Conservation (phyloP, 2,113 vertebrate species). For the Sinocyclocheilus grahami region DNA sequence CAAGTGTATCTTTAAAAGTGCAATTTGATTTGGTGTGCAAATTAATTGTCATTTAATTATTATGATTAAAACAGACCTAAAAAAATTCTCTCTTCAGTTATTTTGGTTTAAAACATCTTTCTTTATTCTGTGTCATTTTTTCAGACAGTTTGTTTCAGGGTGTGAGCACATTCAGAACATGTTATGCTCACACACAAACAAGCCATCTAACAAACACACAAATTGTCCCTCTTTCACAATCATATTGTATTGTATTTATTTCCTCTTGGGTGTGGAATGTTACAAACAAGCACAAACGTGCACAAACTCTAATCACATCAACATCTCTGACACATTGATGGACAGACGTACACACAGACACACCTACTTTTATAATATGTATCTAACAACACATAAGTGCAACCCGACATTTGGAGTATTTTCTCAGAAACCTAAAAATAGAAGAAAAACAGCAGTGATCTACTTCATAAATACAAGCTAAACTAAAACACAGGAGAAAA, state of each 20-base stretch:
- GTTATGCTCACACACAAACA: not conserved
- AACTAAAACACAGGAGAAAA: not conserved
- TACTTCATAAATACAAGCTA: not conserved
- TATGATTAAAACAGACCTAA: not conserved
- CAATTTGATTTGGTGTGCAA: not conserved
- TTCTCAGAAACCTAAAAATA: not conserved
- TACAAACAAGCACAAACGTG: not conserved
- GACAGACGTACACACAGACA: not conserved
- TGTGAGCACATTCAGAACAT: slow-evolving; percentile 12
- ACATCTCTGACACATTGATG: not conserved
- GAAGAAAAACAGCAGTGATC: not conserved
- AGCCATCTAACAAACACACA: not conserved
- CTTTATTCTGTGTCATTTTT: not conserved
- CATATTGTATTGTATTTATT: not conserved
- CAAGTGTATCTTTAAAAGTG: not conserved
- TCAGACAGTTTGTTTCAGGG: not conserved
- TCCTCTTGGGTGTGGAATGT: slow-evolving; percentile 18
- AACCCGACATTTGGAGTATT: not conserved
- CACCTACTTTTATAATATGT: not conserved
- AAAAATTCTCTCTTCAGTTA: not conserved
- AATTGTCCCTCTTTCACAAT: not conserved
- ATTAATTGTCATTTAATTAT: not conserved
- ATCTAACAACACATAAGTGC: not conserved
- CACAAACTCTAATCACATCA: slow-evolving; percentile 8
- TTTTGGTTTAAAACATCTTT: not conserved